Percentiles rank a stretch among this genome's conserved stretches.
Evolutionary conservation across 2,113 vertebrate genomes (phyloP).

Genomic region (human (Homo sapiens)): GRCh38 chr2:54210501-54211000

Average conservation of each 20-base stretch:
- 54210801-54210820: not conserved
- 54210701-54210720: not conserved
- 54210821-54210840: not conserved
- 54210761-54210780: not conserved
- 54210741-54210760: not conserved
- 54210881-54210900: not conserved
- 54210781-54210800: not conserved
- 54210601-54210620: slow-evolving; percentile 24
- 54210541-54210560: not conserved
- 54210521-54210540: slow-evolving; percentile 5
- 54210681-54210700: not conserved
- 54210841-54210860: not conserved
- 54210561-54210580: not conserved
- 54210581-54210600: not conserved
- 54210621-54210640: not conserved
- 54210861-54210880: not conserved
- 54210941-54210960: not conserved
- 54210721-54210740: not conserved
- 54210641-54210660: not conserved
- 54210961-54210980: not conserved
- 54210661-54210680: not conserved
- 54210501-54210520: not conserved
- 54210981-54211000: not conserved
- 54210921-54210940: not conserved
- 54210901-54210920: not conserved